Evolutionary conservation across 92 coral and sea anemone species (phyloP).

Genomic region (Chrysogorgia sp.): DNA sequence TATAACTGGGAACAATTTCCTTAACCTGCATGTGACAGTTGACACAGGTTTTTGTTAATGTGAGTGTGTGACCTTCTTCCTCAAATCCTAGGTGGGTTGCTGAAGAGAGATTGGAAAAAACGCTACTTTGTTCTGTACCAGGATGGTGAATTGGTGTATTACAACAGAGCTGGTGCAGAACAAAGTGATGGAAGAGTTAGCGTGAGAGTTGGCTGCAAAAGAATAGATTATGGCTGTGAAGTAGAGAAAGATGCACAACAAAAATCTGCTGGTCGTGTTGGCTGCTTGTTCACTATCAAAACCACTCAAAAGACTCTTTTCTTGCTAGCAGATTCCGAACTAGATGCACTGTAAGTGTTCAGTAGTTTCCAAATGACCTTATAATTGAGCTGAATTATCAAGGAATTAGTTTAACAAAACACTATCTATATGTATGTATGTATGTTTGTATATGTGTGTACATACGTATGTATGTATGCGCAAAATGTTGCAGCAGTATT

Average conservation of each 20-base stretch:
- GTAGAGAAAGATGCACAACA: conserved; percentile 88
- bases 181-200: conserved; percentile 84
- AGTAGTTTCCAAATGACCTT: no score
- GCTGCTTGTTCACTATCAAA: conserved; percentile 78
- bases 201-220: conserved; percentile 79
- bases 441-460: no score
- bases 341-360: conserved; percentile 75
- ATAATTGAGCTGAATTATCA: neutral
- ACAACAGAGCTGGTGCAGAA: conserved; percentile 79
- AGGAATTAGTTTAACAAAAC: neutral
- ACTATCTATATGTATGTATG: neutral
- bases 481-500: no score
- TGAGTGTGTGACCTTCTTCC: neutral
- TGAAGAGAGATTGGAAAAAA: conserved; percentile 91
- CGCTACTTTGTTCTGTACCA: conserved; percentile 89
- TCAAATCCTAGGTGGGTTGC: conserved; percentile 73
- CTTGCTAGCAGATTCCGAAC: conserved; percentile 85
- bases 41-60: neutral
- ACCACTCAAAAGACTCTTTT: conserved; percentile 85
- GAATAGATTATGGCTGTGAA: conserved; percentile 71
- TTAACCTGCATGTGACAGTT: neutral
- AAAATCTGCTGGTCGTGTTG: conserved; percentile 63
- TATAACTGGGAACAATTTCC: neutral
- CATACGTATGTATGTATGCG: neutral
- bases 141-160: conserved; percentile 93